Evolutionary conservation across 2,113 vertebrate species (phyloP).

Genomic region (Ceyx melanurus): DNA sequence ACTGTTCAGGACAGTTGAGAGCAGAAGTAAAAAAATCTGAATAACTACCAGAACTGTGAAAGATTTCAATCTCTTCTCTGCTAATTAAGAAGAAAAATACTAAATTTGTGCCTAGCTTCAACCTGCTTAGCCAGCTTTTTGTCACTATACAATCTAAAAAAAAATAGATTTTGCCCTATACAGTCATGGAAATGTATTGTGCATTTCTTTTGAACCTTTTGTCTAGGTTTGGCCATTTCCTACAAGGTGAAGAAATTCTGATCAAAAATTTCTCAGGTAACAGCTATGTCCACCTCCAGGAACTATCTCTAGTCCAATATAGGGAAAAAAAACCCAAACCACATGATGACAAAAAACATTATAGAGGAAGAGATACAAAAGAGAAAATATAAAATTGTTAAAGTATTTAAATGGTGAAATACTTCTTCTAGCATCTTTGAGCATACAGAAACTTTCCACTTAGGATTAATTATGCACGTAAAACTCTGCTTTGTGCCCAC

Average conservation of each 20-base stretch:
- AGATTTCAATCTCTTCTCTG: neutral
- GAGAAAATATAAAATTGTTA: neutral
- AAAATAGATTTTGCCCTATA: neutral
- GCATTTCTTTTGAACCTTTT: neutral
- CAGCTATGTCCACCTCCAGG: neutral
- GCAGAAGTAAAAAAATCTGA: neutral
- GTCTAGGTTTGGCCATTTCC: neutral
- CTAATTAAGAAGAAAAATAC: neutral
- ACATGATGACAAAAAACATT: neutral
- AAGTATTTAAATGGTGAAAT: neutral
- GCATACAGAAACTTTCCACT: neutral
- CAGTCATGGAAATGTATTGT: neutral
- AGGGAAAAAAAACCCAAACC: neutral
- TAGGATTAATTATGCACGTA: constrained; percentile 65
- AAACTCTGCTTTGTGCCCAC: constrained; percentile 44
- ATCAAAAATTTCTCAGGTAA: neutral
- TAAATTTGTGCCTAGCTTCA: neutral
- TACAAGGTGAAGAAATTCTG: neutral
- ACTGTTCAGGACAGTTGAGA: neutral
- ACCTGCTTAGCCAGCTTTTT: neutral
- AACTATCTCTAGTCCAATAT: neutral
- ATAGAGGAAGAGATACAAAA: neutral
- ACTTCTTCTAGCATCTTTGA: neutral
- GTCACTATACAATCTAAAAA: neutral
- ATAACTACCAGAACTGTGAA: neutral